phyloP scores from a whole-genome alignment of 2,113 vertebrate species.

The Lagenorhynchus albirostris region DNA sequence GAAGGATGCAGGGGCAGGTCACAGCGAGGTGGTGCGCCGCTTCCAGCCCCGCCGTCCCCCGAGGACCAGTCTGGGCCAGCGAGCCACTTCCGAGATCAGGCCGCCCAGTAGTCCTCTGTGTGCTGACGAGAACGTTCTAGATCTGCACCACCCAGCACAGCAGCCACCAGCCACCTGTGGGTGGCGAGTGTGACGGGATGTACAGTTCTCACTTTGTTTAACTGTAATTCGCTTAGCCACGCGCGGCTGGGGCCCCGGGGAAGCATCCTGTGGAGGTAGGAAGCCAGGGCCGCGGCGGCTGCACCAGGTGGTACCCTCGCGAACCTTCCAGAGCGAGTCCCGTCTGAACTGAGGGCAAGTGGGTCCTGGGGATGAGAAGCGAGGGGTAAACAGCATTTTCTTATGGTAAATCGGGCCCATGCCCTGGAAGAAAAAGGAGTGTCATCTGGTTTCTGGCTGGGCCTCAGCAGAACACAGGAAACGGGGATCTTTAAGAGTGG shows the following conservation, averaged over 20 bases:
- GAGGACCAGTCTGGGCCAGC: fast-evolving
- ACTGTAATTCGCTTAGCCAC: not conserved
- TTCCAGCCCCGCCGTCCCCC: not conserved
- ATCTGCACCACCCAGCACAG: fast-evolving
- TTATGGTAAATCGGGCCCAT: not conserved
- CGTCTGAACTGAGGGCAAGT: not conserved
- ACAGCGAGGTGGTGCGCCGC: fast-evolving
- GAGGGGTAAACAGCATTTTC: not conserved
- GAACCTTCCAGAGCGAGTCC: not conserved
- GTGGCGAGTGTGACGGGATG: not conserved
- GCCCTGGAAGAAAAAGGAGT: not conserved
- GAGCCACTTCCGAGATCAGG: not conserved
- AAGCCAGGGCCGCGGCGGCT: fast-evolving
- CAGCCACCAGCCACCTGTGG: fast-evolving
- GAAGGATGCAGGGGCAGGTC: not conserved
- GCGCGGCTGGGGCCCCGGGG: not conserved
- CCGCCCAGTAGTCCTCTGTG: fast-evolving
- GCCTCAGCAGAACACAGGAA: not conserved
- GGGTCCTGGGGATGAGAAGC: not conserved
- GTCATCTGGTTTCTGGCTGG: not conserved
- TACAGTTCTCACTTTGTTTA: not conserved
- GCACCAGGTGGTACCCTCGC: fast-evolving
- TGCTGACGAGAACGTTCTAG: not conserved
- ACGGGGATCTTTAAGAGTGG: not conserved
- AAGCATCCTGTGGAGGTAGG: fast-evolving